These are phyloP conservation scores for Stegana nigrithorax DNA, from an alignment of 2,888 invertebrate species.

Conservation along the genomic window DNA sequence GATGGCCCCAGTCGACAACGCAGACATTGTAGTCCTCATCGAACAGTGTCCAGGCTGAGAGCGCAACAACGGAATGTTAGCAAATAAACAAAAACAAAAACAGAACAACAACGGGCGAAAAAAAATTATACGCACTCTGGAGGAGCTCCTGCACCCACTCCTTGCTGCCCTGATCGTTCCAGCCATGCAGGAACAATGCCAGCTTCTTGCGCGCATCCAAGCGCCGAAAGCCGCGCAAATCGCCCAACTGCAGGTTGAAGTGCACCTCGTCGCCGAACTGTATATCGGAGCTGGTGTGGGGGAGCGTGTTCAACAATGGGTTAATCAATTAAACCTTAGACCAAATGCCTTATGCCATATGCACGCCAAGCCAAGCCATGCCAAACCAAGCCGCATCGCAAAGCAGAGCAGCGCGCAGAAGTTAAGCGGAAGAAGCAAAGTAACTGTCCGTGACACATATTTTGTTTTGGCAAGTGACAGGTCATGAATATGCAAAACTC, in stretches of 20 bases:
- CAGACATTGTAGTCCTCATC: constrained; percentile 61
- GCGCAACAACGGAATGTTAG: not conserved
- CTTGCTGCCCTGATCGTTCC: constrained; percentile 65
- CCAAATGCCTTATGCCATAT: no score
- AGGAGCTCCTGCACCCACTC: constrained; percentile 63
- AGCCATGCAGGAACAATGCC: constrained; percentile 66
- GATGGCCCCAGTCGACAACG: constrained; percentile 65
- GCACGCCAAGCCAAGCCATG: no score
- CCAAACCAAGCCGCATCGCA: no score
- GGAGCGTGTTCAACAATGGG: no score
- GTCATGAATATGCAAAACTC: not conserved
- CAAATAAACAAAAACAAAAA: not conserved
- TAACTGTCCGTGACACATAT: not conserved
- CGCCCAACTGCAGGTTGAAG: constrained; percentile 57
- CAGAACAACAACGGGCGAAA: not conserved
- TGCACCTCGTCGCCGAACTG: constrained; percentile 48
- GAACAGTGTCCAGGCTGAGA: constrained; percentile 61
- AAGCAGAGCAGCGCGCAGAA: not conserved
- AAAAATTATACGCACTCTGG: constrained; percentile 48
- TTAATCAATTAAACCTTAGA: no score
- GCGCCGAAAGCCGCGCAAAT: constrained; percentile 56
- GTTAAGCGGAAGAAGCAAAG: not conserved
- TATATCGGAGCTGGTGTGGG: constrained; percentile 45
- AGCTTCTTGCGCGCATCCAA: constrained; percentile 52
- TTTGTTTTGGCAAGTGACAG: not conserved